phyloP scores from a whole-genome alignment of 2,113 vertebrate genomes.

The Periophthalmodon schlosseri region DNA sequence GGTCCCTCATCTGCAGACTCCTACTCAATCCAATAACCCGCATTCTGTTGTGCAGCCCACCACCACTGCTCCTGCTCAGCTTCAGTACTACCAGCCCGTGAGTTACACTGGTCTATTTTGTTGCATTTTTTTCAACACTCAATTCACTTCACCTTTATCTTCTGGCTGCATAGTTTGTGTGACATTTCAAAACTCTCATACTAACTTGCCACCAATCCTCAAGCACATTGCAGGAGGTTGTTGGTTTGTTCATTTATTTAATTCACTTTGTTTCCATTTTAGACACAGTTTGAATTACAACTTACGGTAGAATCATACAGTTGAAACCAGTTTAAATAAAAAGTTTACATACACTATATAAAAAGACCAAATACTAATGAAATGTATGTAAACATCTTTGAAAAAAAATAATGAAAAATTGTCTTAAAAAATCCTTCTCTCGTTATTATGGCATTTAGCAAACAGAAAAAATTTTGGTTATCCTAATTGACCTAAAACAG shows the following conservation, averaged over 20 bases:
- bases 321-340: too few species aligned
- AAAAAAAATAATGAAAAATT: too few species aligned
- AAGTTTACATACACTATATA: too few species aligned
- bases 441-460: too few species aligned
- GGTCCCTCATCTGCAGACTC: conserved; percentile 57
- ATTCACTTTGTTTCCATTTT: not conserved
- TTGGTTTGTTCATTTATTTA: conserved; percentile 11
- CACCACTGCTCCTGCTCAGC: conserved; percentile 42
- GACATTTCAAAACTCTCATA: not conserved
- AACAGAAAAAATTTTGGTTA: too few species aligned
- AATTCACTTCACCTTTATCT: too few species aligned
- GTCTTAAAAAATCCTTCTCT: too few species aligned
- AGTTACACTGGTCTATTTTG: not conserved
- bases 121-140: not conserved
- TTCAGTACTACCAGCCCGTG: conserved; percentile 78
- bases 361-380: too few species aligned
- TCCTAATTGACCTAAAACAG: too few species aligned
- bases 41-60: conserved; percentile 59
- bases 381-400: too few species aligned
- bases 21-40: conserved; percentile 39
- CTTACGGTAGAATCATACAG: not conserved
- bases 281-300: conserved; percentile 42
- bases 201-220: conserved; percentile 2
- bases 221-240: not conserved
- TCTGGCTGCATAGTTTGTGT: not conserved